Base-by-base conservation (phyloP, 2,113 vertebrate species). In the Sturnira hondurensis region DNA sequence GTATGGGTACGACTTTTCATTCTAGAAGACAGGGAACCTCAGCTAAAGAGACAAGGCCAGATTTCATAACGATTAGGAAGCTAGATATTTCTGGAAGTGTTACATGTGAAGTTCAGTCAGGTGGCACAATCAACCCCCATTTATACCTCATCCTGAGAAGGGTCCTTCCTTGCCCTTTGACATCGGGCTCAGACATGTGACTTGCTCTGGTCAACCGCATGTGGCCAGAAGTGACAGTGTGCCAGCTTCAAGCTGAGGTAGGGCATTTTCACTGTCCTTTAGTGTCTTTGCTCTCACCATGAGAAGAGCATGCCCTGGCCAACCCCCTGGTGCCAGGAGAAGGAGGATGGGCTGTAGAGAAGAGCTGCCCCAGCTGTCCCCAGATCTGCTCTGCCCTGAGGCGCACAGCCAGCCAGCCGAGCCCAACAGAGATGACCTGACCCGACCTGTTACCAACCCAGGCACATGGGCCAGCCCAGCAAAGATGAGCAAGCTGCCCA, bases 141-240 rank as follows among this genome's bases (percentile, higher is more conserved):
- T 19, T 0, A 0, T 11, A 28, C 1, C 26, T 82, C 16, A 7
- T 80, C 68, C 36, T 36, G 43, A 92, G 73, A 58, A 86, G 80
- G 19, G 0, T 0, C 54, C 2, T n/a, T 36, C 43, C 31, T 47
- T 2, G 17, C 3, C 31, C 13, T 9, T 3, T 17, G 12, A 70
- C 33, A 54, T 43, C 90, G 54, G 58, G 38, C 54, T 73, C 47
- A 38, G 31, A 71, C 24, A 22, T 15, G 24, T 56, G 65, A 63
- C 65, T 58, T 81, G 4, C 58, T 67, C 45, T 86, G 38, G 47
- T 28, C 84, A 74, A 89, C 2, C 13, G 13, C 24, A 56, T 6
- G 1, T 65, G 19, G 17, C 31, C n/a, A 61, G 36, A 81, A 78
- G n/a, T 20, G n/a, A 77, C 31, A 6, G 7, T 6, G 24, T 22